These are phyloP conservation scores for Motacilla tschutschensis DNA, from an alignment of 2,113 vertebrate species.

Conservation along the genomic window DNA sequence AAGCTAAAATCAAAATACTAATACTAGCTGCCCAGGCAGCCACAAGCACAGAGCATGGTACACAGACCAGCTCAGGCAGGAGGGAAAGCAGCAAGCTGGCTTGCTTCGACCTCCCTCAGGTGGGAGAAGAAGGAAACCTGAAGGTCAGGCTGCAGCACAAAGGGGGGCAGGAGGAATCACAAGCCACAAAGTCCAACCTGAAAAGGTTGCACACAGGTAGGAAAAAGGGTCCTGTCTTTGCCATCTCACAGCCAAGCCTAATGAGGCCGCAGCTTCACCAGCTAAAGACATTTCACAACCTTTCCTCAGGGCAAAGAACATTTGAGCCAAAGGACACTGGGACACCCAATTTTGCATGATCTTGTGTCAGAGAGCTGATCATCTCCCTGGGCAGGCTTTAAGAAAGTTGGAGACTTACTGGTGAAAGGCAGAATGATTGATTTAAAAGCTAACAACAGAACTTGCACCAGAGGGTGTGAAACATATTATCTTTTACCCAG, in stretches of 20 bases:
- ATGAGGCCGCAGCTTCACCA: neutral
- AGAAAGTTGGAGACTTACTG: neutral
- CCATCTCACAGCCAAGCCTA: neutral
- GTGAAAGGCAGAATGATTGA: neutral
- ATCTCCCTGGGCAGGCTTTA: neutral
- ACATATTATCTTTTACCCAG: neutral
- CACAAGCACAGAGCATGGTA: neutral
- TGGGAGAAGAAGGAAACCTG: neutral
- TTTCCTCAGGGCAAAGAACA: neutral
- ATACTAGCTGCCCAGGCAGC: neutral
- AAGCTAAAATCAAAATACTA: neutral
- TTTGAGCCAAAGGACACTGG: neutral
- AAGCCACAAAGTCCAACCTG: neutral
- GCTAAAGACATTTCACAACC: neutral
- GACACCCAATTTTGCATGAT: accelerated
- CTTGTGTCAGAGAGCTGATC: neutral
- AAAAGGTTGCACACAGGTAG: neutral
- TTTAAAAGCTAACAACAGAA: neutral
- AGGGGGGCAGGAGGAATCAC: neutral
- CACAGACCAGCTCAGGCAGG: neutral
- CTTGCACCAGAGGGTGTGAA: neutral
- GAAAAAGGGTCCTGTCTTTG: neutral
- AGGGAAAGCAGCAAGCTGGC: neutral
- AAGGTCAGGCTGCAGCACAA: neutral
- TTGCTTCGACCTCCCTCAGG: neutral